Conservation (phyloP, 2,888 invertebrate species). For the Hedya salicella region DNA sequence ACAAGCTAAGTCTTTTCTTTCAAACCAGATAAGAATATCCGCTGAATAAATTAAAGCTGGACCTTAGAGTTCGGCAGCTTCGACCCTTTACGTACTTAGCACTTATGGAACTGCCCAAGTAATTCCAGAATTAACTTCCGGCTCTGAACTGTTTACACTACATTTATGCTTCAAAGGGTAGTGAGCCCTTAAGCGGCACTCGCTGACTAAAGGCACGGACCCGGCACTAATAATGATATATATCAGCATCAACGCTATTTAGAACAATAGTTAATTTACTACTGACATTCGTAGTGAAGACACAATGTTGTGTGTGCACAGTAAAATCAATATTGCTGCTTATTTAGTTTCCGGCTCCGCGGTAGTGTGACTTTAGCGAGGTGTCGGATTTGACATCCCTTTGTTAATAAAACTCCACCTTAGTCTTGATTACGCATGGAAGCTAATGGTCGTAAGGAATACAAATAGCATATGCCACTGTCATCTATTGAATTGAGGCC, state of each 20-base stretch:
- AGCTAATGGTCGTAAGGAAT: no score
- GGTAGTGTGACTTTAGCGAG: not conserved
- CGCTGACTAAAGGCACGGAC: constrained; percentile 21
- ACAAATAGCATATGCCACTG: no score
- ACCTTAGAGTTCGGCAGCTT: constrained; percentile 2
- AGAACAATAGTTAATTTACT: constrained; percentile 13
- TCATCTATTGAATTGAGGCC: no score
- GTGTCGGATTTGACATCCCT: not conserved
- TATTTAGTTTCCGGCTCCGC: not conserved
- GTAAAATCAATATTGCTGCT: not conserved
- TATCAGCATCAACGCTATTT: constrained; percentile 20
- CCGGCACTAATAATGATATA: constrained; percentile 41
- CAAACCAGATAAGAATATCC: not conserved
- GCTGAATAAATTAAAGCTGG: not conserved
- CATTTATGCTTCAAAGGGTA: constrained; percentile 41
- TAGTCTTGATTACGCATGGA: no score
- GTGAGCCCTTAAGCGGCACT: constrained; percentile 34
- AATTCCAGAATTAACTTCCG: constrained; percentile 28
- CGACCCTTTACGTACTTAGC: constrained; percentile 8
- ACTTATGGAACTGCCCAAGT: constrained; percentile 6
- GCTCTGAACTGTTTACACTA: constrained; percentile 36
- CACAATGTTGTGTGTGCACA: not conserved
- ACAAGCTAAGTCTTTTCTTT: not conserved
- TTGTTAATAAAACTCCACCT: no score
- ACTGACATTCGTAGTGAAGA: constrained; percentile 3